Conservation (phyloP, 1,140 invertebrate species). For the Aphidius ervi region DNA sequence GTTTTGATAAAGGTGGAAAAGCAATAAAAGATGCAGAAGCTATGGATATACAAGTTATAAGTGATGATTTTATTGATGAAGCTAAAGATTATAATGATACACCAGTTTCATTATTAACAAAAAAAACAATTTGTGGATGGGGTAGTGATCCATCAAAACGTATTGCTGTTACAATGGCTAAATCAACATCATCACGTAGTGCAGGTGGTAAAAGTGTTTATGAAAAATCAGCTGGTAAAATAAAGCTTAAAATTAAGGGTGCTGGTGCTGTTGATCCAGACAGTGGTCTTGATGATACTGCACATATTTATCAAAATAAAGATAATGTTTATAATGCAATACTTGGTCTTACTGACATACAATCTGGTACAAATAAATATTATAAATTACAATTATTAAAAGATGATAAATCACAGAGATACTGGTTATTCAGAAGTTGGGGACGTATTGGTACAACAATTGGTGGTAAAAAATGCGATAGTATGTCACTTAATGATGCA, state of each 20-base stretch:
- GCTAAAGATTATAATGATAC: conserved; percentile 57
- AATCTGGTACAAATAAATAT: conserved; percentile 84
- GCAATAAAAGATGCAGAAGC: conserved; percentile 67
- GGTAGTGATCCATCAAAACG: conserved; percentile 66
- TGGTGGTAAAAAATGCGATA: conserved; percentile 75
- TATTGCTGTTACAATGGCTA: conserved; percentile 44
- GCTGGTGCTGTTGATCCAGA: conserved; percentile 88
- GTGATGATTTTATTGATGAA: conserved; percentile 72
- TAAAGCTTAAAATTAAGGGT: conserved; percentile 80
- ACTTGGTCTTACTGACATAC: conserved; percentile 81
- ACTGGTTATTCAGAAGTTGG: conserved; percentile 87
- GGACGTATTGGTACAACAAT: conserved; percentile 90
- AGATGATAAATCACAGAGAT: conserved; percentile 65
- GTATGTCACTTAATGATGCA: conserved; percentile 58
- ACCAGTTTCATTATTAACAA: conserved; percentile 62
- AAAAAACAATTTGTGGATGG: conserved; percentile 76
- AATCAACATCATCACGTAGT: conserved; percentile 46
- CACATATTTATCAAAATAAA: conserved; percentile 72
- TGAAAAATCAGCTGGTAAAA: conserved; percentile 60
- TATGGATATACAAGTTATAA: conserved; percentile 72
- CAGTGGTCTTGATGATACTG: conserved; percentile 71
- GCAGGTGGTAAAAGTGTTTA: conserved; percentile 59
- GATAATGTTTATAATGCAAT: conserved; percentile 72
- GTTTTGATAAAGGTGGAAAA: conserved; percentile 65
- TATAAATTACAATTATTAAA: conserved; percentile 93